Conservation (phyloP, 2,797 vertebrate species). For the Pelochelys cantorii region DNA sequence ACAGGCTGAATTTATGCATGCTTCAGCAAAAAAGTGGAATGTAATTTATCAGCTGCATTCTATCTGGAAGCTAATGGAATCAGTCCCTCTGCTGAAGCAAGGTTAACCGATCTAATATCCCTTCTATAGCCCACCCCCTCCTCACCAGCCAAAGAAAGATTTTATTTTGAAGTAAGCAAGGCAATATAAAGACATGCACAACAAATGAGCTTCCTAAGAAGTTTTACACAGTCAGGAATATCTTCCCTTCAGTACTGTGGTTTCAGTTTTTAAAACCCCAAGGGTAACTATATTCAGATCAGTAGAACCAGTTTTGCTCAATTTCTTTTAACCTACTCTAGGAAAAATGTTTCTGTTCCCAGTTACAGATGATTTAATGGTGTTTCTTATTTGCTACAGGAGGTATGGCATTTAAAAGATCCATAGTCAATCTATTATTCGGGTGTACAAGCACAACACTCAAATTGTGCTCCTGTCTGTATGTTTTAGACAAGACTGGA, state of each 20-base stretch:
- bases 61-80: slow-evolving; percentile 21
- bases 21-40: slow-evolving; percentile 53
- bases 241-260: slow-evolving; percentile 6
- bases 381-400: slow-evolving; percentile 4
- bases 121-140: not conserved
- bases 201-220: slow-evolving; percentile 44
- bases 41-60: slow-evolving; percentile 51
- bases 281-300: not conserved
- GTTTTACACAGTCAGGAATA: slow-evolving; percentile 45
- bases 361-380: not conserved
- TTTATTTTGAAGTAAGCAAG: slow-evolving; percentile 15
- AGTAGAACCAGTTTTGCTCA: not conserved
- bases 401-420: not conserved
- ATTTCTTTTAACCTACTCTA: not conserved
- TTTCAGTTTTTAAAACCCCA: slow-evolving; percentile 33
- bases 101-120: slow-evolving; percentile 38
- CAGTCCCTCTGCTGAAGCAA: slow-evolving; percentile 25
- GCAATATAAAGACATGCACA: slow-evolving; percentile 13
- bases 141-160: not conserved
- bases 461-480: not conserved
- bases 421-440: slow-evolving; percentile 1
- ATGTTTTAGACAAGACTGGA: not conserved
- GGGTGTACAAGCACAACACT: not conserved
- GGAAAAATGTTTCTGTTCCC: not conserved
- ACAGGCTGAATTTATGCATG: slow-evolving; percentile 30